Conservation (phyloP, 2,888 invertebrate species). For the Eupithecia abbreviata region DNA sequence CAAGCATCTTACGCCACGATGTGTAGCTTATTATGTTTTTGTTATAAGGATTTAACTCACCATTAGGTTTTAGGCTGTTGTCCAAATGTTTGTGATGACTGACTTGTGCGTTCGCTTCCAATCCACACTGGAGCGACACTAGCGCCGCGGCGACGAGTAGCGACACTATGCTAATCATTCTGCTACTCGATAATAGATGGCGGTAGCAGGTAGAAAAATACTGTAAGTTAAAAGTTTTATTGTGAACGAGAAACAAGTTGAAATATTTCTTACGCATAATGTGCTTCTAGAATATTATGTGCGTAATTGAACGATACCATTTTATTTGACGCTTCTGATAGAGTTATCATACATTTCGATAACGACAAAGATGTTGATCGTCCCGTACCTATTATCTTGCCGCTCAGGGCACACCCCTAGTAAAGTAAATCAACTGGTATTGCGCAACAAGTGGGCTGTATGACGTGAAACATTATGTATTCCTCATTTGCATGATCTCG, state of each 20-base stretch:
- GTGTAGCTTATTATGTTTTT: not conserved
- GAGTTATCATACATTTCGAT: not conserved
- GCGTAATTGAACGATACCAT: not conserved
- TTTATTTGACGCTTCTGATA: not conserved
- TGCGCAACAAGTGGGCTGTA: too few relatives aligned
- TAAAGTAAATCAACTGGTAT: too few relatives aligned
- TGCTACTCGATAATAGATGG: slow-evolving; percentile 62
- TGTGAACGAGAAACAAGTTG: not conserved
- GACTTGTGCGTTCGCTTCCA: slow-evolving; percentile 58
- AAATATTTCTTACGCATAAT: not conserved
- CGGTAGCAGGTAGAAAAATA: slow-evolving; percentile 42
- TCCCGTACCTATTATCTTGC: too few relatives aligned
- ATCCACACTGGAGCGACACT: slow-evolving; percentile 65
- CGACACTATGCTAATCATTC: slow-evolving; percentile 67
- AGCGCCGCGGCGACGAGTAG: slow-evolving; percentile 72
- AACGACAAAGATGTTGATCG: too few relatives aligned
- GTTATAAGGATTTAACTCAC: slow-evolving; percentile 48
- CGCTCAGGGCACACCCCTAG: too few relatives aligned
- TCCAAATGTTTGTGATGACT: slow-evolving; percentile 57
- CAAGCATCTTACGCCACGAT: not conserved
- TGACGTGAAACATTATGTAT: too few relatives aligned
- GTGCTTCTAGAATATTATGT: not conserved
- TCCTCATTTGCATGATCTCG: too few relatives aligned
- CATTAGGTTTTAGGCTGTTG: slow-evolving; percentile 65
- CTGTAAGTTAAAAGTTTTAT: slow-evolving; percentile 35